These are phyloP conservation scores for Nasonia oneida DNA, from an alignment of 2,888 invertebrate species.

Conservation along the genomic window DNA sequence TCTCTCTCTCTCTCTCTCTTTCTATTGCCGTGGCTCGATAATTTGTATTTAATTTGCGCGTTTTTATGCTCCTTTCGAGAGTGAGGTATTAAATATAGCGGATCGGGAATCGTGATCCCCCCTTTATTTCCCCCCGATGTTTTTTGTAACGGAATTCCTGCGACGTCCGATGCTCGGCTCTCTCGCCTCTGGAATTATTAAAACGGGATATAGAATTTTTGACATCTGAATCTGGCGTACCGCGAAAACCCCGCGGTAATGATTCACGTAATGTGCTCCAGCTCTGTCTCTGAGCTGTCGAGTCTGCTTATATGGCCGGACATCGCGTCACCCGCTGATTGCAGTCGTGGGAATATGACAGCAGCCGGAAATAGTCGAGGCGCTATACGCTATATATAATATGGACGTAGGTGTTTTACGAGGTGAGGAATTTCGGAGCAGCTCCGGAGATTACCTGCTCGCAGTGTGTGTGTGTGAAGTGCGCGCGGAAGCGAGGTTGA, in stretches of 20 bases:
- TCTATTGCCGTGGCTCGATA: conserved; percentile 7
- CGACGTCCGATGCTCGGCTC: background rate
- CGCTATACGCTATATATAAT: background rate
- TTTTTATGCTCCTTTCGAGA: conserved; percentile 36
- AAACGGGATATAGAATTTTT: background rate
- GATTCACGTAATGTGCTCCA: background rate
- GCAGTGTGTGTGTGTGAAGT: background rate
- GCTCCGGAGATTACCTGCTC: background rate
- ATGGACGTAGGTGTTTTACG: conserved; percentile 41
- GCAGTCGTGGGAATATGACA: conserved; percentile 56
- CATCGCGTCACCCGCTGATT: background rate
- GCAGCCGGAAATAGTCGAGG: conserved; percentile 56
- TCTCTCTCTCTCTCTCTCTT: too few species aligned
- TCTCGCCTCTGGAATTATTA: background rate
- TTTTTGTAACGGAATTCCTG: background rate
- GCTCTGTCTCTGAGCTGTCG: background rate
- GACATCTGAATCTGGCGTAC: background rate
- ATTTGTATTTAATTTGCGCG: conserved; percentile 54
- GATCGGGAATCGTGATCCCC: too few species aligned
- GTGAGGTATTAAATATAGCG: conserved; percentile 16
- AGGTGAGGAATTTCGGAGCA: conserved; percentile 46
- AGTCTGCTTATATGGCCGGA: background rate
- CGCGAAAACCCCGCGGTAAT: conserved; percentile 18
- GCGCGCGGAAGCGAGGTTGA: conserved; percentile 39
- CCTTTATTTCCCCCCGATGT: background rate